A percentile compares a stretch with the other conserved stretches of the same genome.
phyloP scores from a whole-genome alignment of 1,140 invertebrate genomes.

The Neomicropteryx cornuta region DNA sequence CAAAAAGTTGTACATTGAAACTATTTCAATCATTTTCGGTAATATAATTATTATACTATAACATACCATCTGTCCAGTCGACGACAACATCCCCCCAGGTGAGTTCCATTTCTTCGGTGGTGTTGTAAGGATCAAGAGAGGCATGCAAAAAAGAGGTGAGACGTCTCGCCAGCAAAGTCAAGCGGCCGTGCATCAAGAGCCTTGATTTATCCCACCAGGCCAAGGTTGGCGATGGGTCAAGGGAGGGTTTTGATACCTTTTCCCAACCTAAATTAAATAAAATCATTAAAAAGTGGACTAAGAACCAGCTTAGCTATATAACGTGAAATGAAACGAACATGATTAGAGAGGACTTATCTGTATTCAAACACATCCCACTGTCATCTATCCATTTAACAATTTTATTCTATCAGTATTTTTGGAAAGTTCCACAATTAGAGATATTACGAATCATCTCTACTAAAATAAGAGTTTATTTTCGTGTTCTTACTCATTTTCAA shows the following conservation, averaged over 20 bases:
- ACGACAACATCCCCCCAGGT: slow-evolving; percentile 86
- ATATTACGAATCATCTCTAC: no score
- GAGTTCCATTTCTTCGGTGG: slow-evolving; percentile 97
- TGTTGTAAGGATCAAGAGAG: slow-evolving; percentile 95
- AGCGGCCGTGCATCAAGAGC: slow-evolving; percentile 81
- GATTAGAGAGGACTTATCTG: no score
- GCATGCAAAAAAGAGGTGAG: slow-evolving; percentile 86
- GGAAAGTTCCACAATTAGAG: no score
- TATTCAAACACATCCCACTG: no score
- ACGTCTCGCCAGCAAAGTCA: slow-evolving; percentile 77
- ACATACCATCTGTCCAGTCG: slow-evolving; percentile 87
- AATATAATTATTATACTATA: slow-evolving; percentile 5
- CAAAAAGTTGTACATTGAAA: no score
- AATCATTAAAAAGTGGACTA: background rate
- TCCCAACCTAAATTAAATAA: slow-evolving; percentile 53
- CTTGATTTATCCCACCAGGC: slow-evolving; percentile 98
- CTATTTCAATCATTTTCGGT: background rate
- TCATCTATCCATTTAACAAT: no score
- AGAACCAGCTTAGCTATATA: slow-evolving; percentile 1
- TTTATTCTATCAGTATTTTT: no score
- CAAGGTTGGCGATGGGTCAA: slow-evolving; percentile 87
- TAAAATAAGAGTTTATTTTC: no score
- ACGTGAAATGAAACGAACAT: background rate
- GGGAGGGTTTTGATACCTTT: slow-evolving; percentile 73
- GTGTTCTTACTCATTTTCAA: no score